These are phyloP conservation scores for Narcine bancroftii DNA, from an alignment of 2,113 vertebrate genomes.

Conservation along the genomic window DNA sequence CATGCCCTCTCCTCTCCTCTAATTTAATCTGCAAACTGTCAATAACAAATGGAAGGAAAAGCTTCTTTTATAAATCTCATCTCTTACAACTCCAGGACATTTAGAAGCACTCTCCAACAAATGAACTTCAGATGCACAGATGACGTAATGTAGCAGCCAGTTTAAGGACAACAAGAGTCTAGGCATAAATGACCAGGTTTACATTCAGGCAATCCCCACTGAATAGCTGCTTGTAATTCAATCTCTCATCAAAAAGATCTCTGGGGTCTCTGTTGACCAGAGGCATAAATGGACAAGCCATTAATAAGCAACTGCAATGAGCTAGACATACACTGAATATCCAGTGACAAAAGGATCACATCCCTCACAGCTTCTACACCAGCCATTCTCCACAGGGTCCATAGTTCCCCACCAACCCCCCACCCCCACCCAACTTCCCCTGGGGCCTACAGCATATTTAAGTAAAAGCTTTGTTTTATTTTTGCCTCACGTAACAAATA, in stretches of 20 bases:
- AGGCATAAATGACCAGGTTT: not conserved
- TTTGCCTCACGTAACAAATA: too few species aligned
- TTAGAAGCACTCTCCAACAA: not conserved
- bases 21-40: not conserved
- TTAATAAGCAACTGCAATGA: not conserved
- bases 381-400: too few species aligned
- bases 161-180: not conserved
- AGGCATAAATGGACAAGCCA: not conserved
- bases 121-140: not conserved
- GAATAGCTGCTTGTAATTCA: not conserved
- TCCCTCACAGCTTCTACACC: not conserved
- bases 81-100: not conserved
- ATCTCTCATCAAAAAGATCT: too few species aligned
- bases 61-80: not conserved
- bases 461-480: too few species aligned
- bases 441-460: too few species aligned
- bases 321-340: not conserved
- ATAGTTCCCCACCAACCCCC: too few species aligned
- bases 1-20: not conserved
- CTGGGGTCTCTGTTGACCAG: too few species aligned
- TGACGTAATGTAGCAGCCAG: not conserved
- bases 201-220: not conserved
- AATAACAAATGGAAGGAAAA: not conserved
- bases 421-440: too few species aligned
- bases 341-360: not conserved